A percentile compares a stretch with the other conserved stretches of the same genome.
Conservation (phyloP, 2,888 invertebrate species). For the Polyommatus icarus region DNA sequence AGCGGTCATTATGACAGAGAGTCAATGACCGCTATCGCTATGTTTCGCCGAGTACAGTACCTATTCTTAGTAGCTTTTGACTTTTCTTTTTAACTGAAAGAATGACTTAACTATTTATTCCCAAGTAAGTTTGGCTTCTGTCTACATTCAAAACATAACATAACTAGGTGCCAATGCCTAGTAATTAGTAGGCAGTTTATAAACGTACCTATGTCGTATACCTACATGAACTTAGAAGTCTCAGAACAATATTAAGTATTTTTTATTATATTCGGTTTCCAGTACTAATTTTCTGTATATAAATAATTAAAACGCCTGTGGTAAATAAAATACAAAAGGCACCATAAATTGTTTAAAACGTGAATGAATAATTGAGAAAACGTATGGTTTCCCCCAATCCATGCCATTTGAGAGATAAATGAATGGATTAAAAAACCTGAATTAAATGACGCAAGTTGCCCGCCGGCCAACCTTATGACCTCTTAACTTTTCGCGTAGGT, state of each 20-base stretch:
- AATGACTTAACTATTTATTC: too few species aligned
- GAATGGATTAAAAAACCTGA: constrained; percentile 1
- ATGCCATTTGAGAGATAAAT: background rate
- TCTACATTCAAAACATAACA: too few species aligned
- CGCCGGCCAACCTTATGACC: background rate
- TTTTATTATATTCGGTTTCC: background rate
- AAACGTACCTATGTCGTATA: background rate
- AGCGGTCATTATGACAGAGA: too few species aligned
- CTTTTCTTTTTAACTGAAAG: too few species aligned
- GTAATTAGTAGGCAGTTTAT: background rate
- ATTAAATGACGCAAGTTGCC: background rate
- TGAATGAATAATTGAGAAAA: background rate
- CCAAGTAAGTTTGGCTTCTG: too few species aligned
- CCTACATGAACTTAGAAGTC: background rate
- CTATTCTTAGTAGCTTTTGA: too few species aligned
- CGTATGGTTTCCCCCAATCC: background rate
- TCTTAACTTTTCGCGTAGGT: background rate
- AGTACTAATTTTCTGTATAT: background rate
- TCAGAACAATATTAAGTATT: background rate
- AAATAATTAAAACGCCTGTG: background rate
- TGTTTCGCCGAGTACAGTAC: too few species aligned
- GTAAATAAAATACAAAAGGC: background rate
- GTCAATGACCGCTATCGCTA: too few species aligned
- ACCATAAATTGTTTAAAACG: background rate
- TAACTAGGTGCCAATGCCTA: too few species aligned